Base-by-base conservation (phyloP, 2,888 invertebrate species). In the Sphecodes monilicornis region DNA sequence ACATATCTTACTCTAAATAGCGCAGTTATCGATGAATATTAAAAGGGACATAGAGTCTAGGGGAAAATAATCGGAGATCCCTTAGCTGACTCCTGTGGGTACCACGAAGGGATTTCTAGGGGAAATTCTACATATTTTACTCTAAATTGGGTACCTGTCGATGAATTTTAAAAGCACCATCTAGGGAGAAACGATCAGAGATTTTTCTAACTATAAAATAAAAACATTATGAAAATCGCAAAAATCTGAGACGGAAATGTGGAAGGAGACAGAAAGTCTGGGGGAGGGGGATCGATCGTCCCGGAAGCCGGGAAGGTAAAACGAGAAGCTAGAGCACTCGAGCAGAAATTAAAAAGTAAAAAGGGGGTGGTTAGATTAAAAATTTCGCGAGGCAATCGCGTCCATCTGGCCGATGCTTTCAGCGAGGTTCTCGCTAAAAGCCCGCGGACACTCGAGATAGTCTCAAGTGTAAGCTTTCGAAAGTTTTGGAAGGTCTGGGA, bases 391-490 rank as follows among this genome's bases (percentile, higher is more conserved):
- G 46, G 18, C 78, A 80, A 76, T 83, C 66, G 74, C 50, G 76
- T 72, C 78, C 80, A 83, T 85, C 76, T 77, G 84, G 29, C 16
- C 11, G 22, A 18, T 22, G 76, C 66, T 80, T 85, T 72, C 60
- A 84, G 64, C 75, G 39, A 32, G 72, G 3, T 32, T 76, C 66
- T 26, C 73, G 80, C 76, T 72, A 68, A 64, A 64, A 82, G 69
- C 41, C 64, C 32, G 46, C 50, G 70, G 29, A 36, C 39, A 84
- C 85, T 85, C 80, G 80, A 84, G 80, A 80, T 73, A 69, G 76
- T 78, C 84, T 84, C 78, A 76, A 85, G 85, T 80, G n/a, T n/a
- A n/a, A 68, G 64, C 83, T 78, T 82, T 64, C 72, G 76, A 41
- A 70, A 76, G 72, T 64, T 57, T 57, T 18, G 54, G 2, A 54